phyloP scores from a whole-genome alignment of 2,113 vertebrate species.

The Chamaetylas fuelleborni region DNA sequence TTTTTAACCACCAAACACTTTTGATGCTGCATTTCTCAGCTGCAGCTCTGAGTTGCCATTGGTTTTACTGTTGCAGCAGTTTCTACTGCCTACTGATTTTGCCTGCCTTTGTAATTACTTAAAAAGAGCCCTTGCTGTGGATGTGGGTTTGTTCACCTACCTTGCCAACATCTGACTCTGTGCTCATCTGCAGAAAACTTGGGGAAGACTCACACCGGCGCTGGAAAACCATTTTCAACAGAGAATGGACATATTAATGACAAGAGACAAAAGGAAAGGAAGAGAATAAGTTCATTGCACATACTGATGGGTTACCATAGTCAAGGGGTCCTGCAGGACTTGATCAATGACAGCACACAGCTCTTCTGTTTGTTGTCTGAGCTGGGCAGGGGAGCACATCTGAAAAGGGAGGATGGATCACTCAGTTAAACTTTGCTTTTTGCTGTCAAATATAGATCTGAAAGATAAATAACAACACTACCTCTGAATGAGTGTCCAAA shows the following conservation, averaged over 20 bases:
- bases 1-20: not conserved
- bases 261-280: not conserved
- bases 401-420: constrained; percentile 62
- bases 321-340: constrained; percentile 82
- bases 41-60: not conserved
- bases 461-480: not conserved
- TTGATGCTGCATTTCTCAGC: not conserved
- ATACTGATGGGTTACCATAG: constrained; percentile 74
- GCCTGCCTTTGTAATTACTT: not conserved
- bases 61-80: not conserved
- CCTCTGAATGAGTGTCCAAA: constrained; percentile 82
- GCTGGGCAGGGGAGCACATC: constrained; percentile 89
- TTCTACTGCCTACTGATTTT: not conserved
- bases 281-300: not conserved
- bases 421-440: not conserved
- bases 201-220: constrained; percentile 66
- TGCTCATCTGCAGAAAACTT: constrained; percentile 64
- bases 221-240: constrained; percentile 58
- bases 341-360: constrained; percentile 91
- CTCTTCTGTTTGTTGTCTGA: constrained; percentile 90
- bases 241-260: not conserved
- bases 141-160: constrained; percentile 70
- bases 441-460: not conserved
- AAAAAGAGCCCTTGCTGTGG: not conserved
- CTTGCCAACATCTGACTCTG: constrained; percentile 66